Evolutionary conservation across 2,888 invertebrate species (phyloP).

Genomic region (Pristionchus maxplancki): DNA sequence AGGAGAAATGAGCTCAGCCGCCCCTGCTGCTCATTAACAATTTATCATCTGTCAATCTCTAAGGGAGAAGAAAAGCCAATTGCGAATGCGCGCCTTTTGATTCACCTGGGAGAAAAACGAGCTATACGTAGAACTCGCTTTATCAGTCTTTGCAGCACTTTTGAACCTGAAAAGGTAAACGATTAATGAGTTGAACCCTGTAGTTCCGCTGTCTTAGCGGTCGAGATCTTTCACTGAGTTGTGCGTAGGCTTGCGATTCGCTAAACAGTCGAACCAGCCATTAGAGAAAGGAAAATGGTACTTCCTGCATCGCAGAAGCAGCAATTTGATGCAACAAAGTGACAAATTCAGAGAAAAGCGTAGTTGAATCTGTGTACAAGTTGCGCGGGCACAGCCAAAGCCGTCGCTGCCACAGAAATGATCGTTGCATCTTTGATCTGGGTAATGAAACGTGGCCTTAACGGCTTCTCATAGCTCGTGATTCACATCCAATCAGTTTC

Average conservation of each 20-base stretch:
- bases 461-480: not conserved
- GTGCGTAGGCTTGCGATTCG: not conserved
- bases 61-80: not conserved
- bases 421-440: not conserved
- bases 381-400: not conserved
- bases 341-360: no score
- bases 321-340: not conserved
- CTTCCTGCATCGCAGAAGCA: not conserved
- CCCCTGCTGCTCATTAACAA: not conserved
- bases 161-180: no score
- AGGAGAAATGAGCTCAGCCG: not conserved
- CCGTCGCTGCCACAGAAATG: no score
- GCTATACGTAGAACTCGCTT: not conserved
- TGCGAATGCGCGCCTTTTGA: slow-evolving; percentile 4
- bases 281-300: not conserved
- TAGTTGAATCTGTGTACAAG: not conserved
- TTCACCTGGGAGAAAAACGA: not conserved
- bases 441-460: not conserved
- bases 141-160: no score
- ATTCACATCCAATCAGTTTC: not conserved
- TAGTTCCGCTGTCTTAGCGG: not conserved
- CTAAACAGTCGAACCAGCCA: not conserved
- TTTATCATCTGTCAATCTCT: not conserved
- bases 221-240: not conserved
- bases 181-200: not conserved